phyloP scores from a whole-genome alignment of 2,797 vertebrate species.

The Diceros bicornis region DNA sequence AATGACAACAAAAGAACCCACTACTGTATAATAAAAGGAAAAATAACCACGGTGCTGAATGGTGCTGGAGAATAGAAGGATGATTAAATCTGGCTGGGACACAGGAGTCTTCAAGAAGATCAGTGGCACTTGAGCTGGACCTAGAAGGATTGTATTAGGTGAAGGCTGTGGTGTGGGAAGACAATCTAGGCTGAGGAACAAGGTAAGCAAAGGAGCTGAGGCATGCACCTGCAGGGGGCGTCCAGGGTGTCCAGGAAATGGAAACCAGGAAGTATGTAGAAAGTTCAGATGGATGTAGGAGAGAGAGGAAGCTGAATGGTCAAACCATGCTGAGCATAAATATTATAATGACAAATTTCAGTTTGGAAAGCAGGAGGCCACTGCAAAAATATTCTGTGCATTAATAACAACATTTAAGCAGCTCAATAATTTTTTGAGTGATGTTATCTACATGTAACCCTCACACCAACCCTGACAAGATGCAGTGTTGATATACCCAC shows the following conservation, averaged over 20 bases:
- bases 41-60: background rate
- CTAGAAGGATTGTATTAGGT: background rate
- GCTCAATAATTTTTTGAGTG: background rate
- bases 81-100: background rate
- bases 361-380: background rate
- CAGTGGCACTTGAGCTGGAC: background rate
- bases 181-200: background rate
- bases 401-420: slow-evolving; percentile 23
- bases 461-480: background rate
- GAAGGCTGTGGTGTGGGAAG: background rate
- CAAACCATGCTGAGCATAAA: background rate
- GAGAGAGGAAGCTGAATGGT: background rate
- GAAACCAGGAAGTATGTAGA: background rate
- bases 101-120: background rate
- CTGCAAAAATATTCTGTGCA: background rate
- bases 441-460: background rate
- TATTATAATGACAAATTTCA: background rate
- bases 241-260: background rate
- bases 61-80: background rate
- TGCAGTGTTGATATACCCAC: background rate
- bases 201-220: background rate
- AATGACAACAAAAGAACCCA: background rate
- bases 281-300: background rate
- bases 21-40: background rate
- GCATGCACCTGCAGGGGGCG: no score